Conservation (phyloP, 2,113 vertebrate species). For the Siphamia tubifer region DNA sequence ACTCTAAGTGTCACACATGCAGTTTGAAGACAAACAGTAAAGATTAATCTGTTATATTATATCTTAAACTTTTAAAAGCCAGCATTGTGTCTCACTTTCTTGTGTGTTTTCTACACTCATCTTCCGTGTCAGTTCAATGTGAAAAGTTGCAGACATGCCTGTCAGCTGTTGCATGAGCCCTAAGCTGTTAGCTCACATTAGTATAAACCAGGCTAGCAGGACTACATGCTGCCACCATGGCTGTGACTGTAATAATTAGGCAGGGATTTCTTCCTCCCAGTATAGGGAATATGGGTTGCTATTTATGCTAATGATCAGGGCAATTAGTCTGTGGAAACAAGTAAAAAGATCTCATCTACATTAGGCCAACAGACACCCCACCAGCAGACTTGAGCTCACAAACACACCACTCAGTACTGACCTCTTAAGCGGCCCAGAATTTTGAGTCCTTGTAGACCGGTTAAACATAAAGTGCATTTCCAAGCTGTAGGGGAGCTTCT, state of each 20-base stretch:
- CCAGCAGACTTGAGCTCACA: background rate
- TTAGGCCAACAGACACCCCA: slow-evolving; percentile 18
- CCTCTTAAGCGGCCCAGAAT: slow-evolving; percentile 2
- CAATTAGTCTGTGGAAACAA: slow-evolving; percentile 77
- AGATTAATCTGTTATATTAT: too few relatives aligned
- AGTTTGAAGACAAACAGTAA: too few relatives aligned
- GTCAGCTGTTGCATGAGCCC: slow-evolving; percentile 35
- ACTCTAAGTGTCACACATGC: too few relatives aligned
- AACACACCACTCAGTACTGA: slow-evolving; percentile 16
- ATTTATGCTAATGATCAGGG: slow-evolving; percentile 77
- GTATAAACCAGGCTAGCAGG: slow-evolving; percentile 62
- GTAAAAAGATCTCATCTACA: slow-evolving; percentile 68
- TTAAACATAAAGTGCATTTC: slow-evolving; percentile 21
- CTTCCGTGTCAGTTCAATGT: background rate
- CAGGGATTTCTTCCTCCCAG: slow-evolving; percentile 72
- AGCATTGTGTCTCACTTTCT: too few relatives aligned
- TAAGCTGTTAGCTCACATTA: slow-evolving; percentile 34
- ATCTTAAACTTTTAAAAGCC: too few relatives aligned
- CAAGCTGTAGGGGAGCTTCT: slow-evolving; percentile 9
- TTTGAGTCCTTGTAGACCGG: slow-evolving; percentile 19
- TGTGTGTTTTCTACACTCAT: too few relatives aligned
- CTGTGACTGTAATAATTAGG: slow-evolving; percentile 77
- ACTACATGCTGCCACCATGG: slow-evolving; percentile 46
- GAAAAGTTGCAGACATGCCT: background rate
- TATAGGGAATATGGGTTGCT: slow-evolving; percentile 62